phyloP scores from a whole-genome alignment of 2,888 invertebrate genomes.

The Drosophila imparisetae region DNA sequence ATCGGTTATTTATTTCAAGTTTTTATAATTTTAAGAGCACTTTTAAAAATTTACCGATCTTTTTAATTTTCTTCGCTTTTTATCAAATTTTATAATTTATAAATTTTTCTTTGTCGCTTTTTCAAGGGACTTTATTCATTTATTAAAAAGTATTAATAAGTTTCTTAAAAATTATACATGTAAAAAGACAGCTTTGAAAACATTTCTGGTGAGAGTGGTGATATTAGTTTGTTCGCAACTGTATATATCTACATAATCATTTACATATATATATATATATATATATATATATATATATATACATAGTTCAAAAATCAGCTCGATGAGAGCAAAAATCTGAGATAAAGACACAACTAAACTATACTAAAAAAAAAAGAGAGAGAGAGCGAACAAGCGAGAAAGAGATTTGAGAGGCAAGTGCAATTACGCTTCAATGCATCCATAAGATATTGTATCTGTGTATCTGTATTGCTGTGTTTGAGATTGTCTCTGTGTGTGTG shows the following conservation, averaged over 20 bases:
- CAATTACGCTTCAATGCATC: conserved; percentile 76
- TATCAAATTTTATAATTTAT: neutral
- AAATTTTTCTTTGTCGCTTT: neutral
- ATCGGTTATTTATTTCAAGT: neutral
- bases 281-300: neutral
- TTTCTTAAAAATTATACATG: neutral
- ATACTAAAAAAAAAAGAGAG: conserved; percentile 5
- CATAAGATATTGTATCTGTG: conserved; percentile 75
- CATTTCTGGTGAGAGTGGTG: neutral
- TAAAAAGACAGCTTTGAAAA: neutral
- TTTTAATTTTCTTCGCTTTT: neutral
- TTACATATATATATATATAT: conserved; percentile 1
- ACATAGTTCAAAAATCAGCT: conserved; percentile 26
- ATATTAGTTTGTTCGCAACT: neutral
- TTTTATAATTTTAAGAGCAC: neutral
- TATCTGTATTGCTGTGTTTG: conserved; percentile 53
- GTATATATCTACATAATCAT: neutral
- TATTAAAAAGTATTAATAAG: neutral
- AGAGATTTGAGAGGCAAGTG: conserved; percentile 52
- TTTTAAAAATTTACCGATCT: neutral
- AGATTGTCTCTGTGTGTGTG: conserved; percentile 8
- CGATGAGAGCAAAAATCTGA: conserved; percentile 40
- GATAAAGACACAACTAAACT: conserved; percentile 19
- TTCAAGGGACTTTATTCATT: neutral
- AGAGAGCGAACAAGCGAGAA: conserved; percentile 7